Evolutionary conservation across 2,797 vertebrate species (phyloP).

Genomic region (Trichosurus vulpecula): DNA sequence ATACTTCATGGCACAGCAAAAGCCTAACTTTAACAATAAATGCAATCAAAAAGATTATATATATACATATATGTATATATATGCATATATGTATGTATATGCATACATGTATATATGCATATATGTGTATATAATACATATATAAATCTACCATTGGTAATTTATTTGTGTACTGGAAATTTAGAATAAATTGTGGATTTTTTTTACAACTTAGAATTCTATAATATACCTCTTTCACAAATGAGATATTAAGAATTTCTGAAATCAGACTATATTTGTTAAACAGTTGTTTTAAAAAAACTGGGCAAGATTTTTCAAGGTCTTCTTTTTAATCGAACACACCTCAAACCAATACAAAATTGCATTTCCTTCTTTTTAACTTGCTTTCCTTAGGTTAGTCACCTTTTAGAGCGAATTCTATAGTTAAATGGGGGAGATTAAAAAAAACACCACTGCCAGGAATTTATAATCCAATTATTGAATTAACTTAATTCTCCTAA

Average conservation of each 20-base stretch:
- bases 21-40: neutral
- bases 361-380: conserved; percentile 48
- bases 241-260: neutral
- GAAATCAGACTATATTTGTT: conserved; percentile 36
- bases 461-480: conserved; percentile 19
- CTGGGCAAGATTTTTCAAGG: neutral
- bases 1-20: neutral
- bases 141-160: neutral
- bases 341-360: conserved; percentile 50
- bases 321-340: neutral
- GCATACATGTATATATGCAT: no score
- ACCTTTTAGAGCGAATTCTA: conserved; percentile 41
- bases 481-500: conserved; percentile 58
- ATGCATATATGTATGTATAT: no score
- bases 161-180: neutral
- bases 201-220: neutral
- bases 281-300: conserved; percentile 48
- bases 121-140: no score
- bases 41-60: neutral
- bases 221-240: neutral
- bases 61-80: no score
- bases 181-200: neutral
- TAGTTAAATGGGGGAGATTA: neutral
- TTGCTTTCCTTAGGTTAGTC: conserved; percentile 31
- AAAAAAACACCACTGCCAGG: conserved; percentile 33